Evolutionary conservation across 2,797 vertebrate genomes (phyloP).

Genomic region (Gastrophryne carolinensis): DNA sequence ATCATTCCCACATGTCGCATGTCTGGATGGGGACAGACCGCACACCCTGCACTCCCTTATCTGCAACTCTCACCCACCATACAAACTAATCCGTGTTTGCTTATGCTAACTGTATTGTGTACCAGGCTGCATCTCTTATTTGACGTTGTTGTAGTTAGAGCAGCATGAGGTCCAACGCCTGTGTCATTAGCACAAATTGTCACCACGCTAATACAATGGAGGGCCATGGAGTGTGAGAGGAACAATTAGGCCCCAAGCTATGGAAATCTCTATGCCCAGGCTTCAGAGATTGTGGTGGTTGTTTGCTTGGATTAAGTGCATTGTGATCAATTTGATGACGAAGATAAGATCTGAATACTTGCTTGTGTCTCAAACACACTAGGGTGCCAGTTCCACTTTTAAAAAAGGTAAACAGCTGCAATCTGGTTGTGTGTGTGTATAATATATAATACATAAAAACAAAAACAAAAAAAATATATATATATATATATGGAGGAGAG

Average conservation of each 20-base stretch:
- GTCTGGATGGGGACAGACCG: background rate
- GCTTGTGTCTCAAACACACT: background rate
- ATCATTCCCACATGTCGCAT: background rate
- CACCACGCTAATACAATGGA: background rate
- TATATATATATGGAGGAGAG: no score
- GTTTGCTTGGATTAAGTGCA: background rate
- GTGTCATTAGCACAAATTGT: background rate
- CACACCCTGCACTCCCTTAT: background rate
- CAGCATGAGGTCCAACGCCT: constrained; percentile 15
- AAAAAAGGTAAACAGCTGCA: no score
- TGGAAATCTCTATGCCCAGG: background rate
- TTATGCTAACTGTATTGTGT: constrained; percentile 1
- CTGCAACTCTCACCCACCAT: background rate
- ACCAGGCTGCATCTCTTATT: background rate
- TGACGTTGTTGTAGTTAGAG: background rate
- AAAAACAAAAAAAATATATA: no score
- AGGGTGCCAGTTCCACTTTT: no score
- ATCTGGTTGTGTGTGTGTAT: no score
- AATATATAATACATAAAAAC: no score
- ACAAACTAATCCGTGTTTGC: background rate
- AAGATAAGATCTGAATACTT: background rate
- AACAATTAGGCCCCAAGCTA: background rate
- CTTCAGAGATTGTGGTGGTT: background rate
- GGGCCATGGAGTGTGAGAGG: background rate
- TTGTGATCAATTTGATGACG: constrained; percentile 59